Conservation (phyloP, 2,797 vertebrate genomes). For the Enteromius anoplus region DNA sequence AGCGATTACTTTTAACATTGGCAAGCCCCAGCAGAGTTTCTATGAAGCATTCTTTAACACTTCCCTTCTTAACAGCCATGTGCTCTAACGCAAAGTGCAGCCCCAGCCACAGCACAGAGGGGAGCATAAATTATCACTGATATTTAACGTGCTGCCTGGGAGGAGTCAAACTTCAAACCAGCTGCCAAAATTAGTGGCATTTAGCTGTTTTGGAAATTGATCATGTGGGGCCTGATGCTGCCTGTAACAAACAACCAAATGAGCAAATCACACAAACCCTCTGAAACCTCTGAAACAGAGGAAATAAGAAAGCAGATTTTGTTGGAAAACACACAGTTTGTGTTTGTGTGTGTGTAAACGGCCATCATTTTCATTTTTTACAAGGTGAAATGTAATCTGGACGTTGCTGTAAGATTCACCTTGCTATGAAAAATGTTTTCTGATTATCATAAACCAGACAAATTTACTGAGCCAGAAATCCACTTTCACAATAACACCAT, state of each 20-base stretch:
- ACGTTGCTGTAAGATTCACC: neutral
- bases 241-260: neutral
- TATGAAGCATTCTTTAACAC: constrained; percentile 69
- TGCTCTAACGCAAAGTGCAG: constrained; percentile 65
- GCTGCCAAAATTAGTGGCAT: constrained; percentile 73
- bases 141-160: constrained; percentile 72
- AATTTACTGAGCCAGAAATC: constrained; percentile 11
- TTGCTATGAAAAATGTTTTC: constrained; percentile 25
- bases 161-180: constrained; percentile 72
- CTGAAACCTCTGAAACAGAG: neutral
- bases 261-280: constrained; percentile 20
- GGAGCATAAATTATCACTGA: constrained; percentile 71
- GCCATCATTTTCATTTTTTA: neutral
- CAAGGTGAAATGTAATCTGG: neutral
- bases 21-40: constrained; percentile 66
- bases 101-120: constrained; percentile 65
- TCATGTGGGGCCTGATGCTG: constrained; percentile 60
- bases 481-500: neutral
- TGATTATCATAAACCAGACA: constrained; percentile 33
- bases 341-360: neutral
- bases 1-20: constrained; percentile 73
- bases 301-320: neutral
- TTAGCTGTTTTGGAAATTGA: constrained; percentile 69
- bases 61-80: constrained; percentile 67
- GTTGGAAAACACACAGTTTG: neutral